These are phyloP conservation scores for Ommatoiulus sabulosus DNA, from an alignment of 2,888 invertebrate species.

Conservation along the genomic window DNA sequence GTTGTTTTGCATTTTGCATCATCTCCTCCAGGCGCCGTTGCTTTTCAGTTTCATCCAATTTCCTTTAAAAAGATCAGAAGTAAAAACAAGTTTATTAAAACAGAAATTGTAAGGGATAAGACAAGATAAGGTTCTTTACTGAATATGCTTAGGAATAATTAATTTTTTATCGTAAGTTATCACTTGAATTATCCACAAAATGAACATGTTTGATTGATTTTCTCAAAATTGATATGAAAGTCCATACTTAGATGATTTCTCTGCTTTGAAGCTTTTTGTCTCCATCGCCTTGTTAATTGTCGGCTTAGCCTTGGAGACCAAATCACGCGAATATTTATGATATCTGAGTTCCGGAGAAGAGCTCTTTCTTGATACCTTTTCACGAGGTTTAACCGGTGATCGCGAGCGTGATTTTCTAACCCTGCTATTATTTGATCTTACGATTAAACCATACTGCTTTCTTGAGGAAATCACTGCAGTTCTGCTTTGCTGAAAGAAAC, in stretches of 20 bases:
- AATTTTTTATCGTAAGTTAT: too few relatives aligned
- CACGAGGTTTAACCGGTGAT: not conserved
- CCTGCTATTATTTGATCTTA: not conserved
- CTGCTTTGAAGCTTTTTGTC: not conserved
- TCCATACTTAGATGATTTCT: not conserved
- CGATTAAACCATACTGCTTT: not conserved
- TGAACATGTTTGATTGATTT: not conserved
- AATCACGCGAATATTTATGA: conserved; percentile 42
- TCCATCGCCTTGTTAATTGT: conserved; percentile 56
- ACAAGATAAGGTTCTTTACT: too few relatives aligned
- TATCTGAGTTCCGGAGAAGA: not conserved
- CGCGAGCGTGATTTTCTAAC: not conserved
- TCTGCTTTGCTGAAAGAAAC: too few relatives aligned
- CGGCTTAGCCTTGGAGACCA: not conserved
- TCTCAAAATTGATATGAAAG: not conserved
- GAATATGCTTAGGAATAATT: too few relatives aligned
- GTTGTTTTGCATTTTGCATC: conserved; percentile 80
- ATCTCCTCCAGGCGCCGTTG: conserved; percentile 81
- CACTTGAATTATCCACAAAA: too few relatives aligned
- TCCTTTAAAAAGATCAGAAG: not conserved
- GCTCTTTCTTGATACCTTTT: not conserved
- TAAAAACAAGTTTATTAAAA: not conserved
- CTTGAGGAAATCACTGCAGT: not conserved
- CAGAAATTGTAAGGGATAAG: too few relatives aligned
- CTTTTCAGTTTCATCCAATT: conserved; percentile 73